Evolutionary conservation across 2,888 invertebrate species (phyloP), one percentile per base, ranked within the genome.

Genomic region (Lepidochrysops patricia): DNA sequence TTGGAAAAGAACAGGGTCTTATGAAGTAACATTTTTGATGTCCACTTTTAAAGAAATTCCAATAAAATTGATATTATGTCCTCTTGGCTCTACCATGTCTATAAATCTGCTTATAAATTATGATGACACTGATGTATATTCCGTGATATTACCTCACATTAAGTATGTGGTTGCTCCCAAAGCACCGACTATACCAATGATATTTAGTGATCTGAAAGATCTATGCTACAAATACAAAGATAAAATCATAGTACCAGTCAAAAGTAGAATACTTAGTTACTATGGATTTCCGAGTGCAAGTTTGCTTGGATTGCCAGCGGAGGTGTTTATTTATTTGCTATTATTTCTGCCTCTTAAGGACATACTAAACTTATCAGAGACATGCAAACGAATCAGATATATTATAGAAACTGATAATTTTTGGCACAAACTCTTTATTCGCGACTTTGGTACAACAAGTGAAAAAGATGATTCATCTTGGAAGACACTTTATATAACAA

Each of bases 141-240:
- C 85, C 56, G 74, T 82, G 37, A 86, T 88, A 68, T 64, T 89
- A 56, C 80, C 84, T 19, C 68, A 85, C 7, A 80, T 78, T 64
- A 76, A 78, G 35, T 89, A 82, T 77, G 76, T 89, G 60, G 81
- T 80, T 7, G 77, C 80, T 52, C 77, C 79, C 9, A 75, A 79
- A 67, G 79, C 79, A 57, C 75, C 79, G 58, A 76, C 76, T 5
- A 78, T 82, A 43, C 80, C 82, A 57, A 76, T 79, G 74, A 82
- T 82, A 68, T 87, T 81, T 68, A 73, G 77, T 27, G 81, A 86
- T 60, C 65, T 91, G 37, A 85, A 85, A 66, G 84, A 90, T 67
- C 76, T 91, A 25, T 82, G 89, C 6, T 69, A 74, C 37, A 84
- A 80, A 60, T 82, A 92, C 62, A 92, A 92, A 68, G 88, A 92